Evolutionary conservation across 1,140 invertebrate species (phyloP), one percentile per base, ranked within the genome.

Genomic region (Psix sp.): DNA sequence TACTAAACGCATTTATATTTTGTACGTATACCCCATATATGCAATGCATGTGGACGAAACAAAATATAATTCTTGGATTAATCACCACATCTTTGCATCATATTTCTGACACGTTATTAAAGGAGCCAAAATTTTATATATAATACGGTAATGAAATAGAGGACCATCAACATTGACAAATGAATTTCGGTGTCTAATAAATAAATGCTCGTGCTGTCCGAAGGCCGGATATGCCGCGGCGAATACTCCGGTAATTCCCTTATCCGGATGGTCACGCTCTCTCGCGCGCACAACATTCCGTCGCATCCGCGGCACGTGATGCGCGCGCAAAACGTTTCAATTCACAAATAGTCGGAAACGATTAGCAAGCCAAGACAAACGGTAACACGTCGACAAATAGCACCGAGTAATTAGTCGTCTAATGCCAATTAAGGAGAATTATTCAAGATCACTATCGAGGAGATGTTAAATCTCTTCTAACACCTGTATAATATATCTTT

Each of bases 221-320:
- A n/a, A n/a, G 65, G 54, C 73, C 73, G 73, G 73, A 75, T 75
- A 71, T 31, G 52, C 57, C 40, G 65, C 72, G 52, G 65, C 72
- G 72, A 74, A 70, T 70, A 75, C 65, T 66, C 66, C 60, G 66
- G 65, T 75, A 70, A 75, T 75, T 75, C 73, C 15, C 66, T 66
- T 63, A 70, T 75, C 73, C 73, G 73, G 73, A 54, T 54, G 73
- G 73, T 70, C 73, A 70, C 73, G 66, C 73, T 75, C 66, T 70
- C 73, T 66, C 66, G 73, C 73, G 66, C 73, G 73, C 73, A 66
- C 66, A 76, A 71, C 73, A 76, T 76, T 71, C 73, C 73, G 72
- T 75, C 59, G 72, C 59, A 75, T 68, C 67, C 48, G 66, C 73
- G 73, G 67, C 73, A 76, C 66, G 73, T 71, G 62, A 76, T 71